Conservation (phyloP, 2,888 invertebrate genomes). For the Lasioglossum malachurum region DNA sequence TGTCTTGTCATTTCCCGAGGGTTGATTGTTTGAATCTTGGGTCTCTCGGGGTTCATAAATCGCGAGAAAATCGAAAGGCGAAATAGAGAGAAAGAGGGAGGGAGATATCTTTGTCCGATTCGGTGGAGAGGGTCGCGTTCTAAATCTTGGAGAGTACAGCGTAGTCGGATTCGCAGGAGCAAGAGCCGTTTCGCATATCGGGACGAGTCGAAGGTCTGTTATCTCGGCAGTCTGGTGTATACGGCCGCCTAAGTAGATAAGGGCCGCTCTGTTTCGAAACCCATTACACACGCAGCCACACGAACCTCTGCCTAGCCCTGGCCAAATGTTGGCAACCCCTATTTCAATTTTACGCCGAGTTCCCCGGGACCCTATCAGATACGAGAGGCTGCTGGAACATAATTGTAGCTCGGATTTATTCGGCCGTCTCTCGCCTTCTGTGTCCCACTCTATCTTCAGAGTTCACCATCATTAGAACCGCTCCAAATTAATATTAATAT, state of each 20-base stretch:
- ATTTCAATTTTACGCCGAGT: constrained; percentile 68
- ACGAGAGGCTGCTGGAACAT: constrained; percentile 43
- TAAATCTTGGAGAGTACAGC: not conserved
- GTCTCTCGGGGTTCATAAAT: too few relatives aligned
- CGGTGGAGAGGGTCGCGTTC: not conserved
- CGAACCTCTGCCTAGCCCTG: constrained; percentile 23
- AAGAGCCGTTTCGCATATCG: constrained; percentile 30
- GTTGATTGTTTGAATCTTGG: too few relatives aligned
- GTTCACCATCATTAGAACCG: not conserved
- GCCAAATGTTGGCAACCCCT: constrained; percentile 55
- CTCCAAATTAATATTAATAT: not conserved
- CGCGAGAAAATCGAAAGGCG: not conserved
- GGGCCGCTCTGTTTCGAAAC: constrained; percentile 40
- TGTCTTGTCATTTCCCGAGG: too few relatives aligned
- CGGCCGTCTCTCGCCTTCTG: not conserved
- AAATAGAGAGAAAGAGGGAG: not conserved
- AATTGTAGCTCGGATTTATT: constrained; percentile 54
- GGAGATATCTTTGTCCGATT: not conserved
- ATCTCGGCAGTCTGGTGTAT: constrained; percentile 47
- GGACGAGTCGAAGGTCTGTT: constrained; percentile 54
- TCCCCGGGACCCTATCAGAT: constrained; percentile 54
- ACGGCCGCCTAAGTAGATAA: constrained; percentile 58
- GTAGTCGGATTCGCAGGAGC: not conserved
- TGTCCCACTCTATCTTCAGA: not conserved
- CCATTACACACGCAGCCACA: constrained; percentile 48